Conservation (phyloP, 1,140 invertebrate genomes). For the Diploscapter pachys region DNA sequence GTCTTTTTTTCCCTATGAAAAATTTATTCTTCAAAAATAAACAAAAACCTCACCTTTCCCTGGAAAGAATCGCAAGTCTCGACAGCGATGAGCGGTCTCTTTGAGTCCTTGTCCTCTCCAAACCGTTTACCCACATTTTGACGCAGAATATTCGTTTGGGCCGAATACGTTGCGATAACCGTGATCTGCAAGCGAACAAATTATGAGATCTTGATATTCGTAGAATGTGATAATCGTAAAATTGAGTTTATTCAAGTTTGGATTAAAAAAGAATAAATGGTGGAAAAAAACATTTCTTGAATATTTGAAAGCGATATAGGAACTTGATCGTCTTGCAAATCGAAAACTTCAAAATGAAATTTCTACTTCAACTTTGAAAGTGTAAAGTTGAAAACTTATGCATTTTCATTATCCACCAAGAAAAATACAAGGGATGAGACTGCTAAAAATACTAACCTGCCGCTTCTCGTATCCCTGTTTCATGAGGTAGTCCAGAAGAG, state of each 20-base stretch:
- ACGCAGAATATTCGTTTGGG: conserved; percentile 56
- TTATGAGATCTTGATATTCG: no score
- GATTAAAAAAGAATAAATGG: no score
- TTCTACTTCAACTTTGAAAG: no score
- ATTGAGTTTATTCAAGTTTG: no score
- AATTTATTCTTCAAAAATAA: neutral
- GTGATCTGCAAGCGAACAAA: conserved; percentile 55
- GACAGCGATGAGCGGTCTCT: conserved; percentile 59
- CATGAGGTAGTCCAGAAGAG: conserved; percentile 58
- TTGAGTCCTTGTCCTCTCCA: neutral
- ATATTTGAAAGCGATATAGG: no score
- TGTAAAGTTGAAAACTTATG: no score
- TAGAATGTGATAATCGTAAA: no score
- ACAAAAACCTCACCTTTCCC: conserved; percentile 61
- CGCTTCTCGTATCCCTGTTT: conserved; percentile 57
- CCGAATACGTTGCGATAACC: conserved; percentile 60
- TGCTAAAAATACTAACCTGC: conserved; percentile 36
- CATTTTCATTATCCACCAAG: no score
- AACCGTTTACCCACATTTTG: neutral
- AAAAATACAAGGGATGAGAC: neutral
- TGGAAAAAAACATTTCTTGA: no score
- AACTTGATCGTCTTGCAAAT: no score
- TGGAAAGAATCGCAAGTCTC: conserved; percentile 77
- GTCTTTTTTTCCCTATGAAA: neutral
- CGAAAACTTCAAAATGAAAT: no score